phyloP scores from a whole-genome alignment of 2,113 vertebrate species.

The Lasiurus cinereus region DNA sequence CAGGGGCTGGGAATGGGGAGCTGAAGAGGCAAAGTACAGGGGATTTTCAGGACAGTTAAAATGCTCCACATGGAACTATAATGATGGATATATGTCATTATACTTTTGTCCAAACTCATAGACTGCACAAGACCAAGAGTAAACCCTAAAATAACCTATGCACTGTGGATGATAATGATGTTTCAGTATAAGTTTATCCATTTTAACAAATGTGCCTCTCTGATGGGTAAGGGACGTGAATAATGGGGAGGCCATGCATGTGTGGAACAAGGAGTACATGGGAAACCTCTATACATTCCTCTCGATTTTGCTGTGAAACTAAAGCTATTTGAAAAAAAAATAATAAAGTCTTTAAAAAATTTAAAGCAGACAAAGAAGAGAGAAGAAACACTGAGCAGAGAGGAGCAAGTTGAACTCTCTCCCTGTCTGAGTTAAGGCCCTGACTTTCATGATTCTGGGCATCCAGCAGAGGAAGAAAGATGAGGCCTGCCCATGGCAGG shows the following conservation, averaged over 20 bases:
- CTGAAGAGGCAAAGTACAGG: not conserved
- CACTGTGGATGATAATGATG: not conserved
- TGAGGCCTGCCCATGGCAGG: accelerated
- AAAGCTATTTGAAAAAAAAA: not conserved
- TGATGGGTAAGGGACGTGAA: no score
- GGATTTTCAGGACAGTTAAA: not conserved
- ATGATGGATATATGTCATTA: not conserved
- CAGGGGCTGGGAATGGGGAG: not conserved
- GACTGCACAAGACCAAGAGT: not conserved
- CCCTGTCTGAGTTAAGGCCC: not conserved
- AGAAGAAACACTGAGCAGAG: not conserved
- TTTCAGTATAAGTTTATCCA: not conserved
- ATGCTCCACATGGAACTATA: not conserved
- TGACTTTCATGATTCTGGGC: not conserved
- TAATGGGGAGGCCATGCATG: not conserved
- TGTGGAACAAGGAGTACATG: not conserved
- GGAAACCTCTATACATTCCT: not conserved
- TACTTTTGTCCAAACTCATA: not conserved
- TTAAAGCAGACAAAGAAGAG: not conserved
- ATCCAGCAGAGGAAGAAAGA: not conserved
- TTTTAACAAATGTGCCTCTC: not conserved
- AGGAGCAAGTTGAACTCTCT: not conserved
- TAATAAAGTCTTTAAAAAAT: not conserved
- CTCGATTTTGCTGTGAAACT: not conserved
- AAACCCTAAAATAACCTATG: not conserved